Conservation (phyloP, 2,888 invertebrate genomes). For the Monoplex corrugatus region DNA sequence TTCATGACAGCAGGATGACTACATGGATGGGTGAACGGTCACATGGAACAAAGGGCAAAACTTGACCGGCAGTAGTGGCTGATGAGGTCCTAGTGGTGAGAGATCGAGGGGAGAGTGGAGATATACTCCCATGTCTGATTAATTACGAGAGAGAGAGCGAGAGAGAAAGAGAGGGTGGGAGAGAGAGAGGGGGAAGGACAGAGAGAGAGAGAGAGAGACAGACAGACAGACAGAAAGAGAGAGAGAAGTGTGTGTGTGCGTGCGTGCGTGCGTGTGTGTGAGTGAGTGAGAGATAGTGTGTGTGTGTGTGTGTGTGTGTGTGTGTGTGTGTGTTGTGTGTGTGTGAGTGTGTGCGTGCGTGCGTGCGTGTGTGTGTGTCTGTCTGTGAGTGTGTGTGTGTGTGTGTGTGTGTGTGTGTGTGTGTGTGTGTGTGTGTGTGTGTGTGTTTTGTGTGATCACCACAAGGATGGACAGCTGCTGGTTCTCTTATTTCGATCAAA, state of each 20-base stretch:
- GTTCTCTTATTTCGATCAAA: too few species aligned
- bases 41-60: too few species aligned
- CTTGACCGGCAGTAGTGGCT: too few species aligned
- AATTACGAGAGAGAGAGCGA: too few species aligned
- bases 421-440: too few species aligned
- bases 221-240: neutral
- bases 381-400: neutral
- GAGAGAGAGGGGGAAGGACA: conserved; percentile 6
- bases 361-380: too few species aligned
- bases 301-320: neutral
- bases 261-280: neutral
- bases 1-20: too few species aligned
- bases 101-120: neutral
- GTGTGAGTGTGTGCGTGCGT: neutral
- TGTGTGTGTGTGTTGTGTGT: neutral
- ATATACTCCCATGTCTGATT: too few species aligned
- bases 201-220: neutral
- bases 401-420: neutral
- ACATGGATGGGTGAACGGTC: too few species aligned
- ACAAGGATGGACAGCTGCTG: too few species aligned
- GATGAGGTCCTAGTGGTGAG: neutral
- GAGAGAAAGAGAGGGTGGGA: neutral
- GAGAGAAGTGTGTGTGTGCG: conserved; percentile 8
- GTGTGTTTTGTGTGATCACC: neutral
- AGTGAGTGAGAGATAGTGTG: neutral